These are phyloP conservation scores for Venustaconcha ellipsiformis DNA, from an alignment of 1,140 invertebrate species.

Conservation along the genomic window DNA sequence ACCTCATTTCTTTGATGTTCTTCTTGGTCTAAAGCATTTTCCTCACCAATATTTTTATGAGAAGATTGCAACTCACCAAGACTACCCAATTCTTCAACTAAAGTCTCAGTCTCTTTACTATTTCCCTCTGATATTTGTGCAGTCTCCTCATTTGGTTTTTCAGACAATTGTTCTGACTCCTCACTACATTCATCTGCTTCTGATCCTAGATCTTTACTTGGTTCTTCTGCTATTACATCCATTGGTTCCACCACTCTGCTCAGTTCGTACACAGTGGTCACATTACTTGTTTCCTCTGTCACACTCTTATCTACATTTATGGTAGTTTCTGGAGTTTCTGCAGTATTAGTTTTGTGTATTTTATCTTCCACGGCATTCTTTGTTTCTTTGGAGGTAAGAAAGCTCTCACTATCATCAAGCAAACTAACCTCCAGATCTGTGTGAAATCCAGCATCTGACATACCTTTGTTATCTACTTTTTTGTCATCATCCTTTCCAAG, in stretches of 20 bases:
- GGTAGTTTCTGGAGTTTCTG: background rate
- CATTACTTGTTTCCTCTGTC: constrained; percentile 5
- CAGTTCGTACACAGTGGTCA: constrained; percentile 31
- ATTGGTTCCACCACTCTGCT: constrained; percentile 40
- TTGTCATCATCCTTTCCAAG: background rate
- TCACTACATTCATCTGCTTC: constrained; percentile 24
- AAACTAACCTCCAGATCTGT: background rate
- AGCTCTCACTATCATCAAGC: constrained; percentile 1
- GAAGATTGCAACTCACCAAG: background rate
- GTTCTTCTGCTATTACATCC: constrained; percentile 30
- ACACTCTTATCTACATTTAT: constrained; percentile 27
- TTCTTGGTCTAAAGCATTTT: constrained; percentile 1
- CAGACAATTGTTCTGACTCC: background rate
- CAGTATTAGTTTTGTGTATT: background rate
- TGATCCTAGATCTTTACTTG: constrained; percentile 22
- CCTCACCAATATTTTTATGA: background rate
- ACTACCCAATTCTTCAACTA: background rate
- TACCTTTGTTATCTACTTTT: constrained; percentile 2
- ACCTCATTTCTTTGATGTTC: constrained; percentile 1
- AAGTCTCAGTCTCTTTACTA: constrained; percentile 2
- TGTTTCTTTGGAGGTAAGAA: background rate
- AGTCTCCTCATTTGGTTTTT: too few relatives aligned
- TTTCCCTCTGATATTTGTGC: too few relatives aligned
- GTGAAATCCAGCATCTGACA: background rate
- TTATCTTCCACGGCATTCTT: constrained; percentile 5